Conservation (phyloP, 37 sponge, comb jelly and placozoan genomes). For the Cliona cf. orientalis region DNA sequence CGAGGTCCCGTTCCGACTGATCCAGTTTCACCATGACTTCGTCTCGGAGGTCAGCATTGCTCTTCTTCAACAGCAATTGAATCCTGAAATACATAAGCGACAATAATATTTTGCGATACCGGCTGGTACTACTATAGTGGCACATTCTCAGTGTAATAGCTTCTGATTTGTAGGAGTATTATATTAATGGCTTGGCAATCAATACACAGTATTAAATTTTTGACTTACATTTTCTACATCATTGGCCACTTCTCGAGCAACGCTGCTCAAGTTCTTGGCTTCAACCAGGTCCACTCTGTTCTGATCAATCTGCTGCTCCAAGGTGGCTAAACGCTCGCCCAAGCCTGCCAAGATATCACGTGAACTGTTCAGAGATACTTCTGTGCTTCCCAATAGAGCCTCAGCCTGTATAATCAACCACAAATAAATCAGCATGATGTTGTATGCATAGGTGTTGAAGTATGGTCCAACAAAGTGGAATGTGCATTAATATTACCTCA, state of each 20-base stretch:
- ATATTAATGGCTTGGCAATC: too few relatives aligned
- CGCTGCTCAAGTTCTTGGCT: neutral
- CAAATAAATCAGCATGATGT: too few relatives aligned
- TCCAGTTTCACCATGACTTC: neutral
- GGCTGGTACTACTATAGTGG: neutral
- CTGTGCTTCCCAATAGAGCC: neutral
- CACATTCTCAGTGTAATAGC: too few relatives aligned
- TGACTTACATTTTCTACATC: constrained; percentile 6
- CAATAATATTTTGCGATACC: neutral
- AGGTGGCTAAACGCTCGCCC: neutral
- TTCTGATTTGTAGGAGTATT: too few relatives aligned
- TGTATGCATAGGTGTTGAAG: too few relatives aligned
- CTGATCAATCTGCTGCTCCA: neutral
- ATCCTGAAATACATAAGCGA: neutral
- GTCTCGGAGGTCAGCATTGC: neutral
- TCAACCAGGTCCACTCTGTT: constrained; percentile 9
- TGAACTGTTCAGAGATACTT: neutral
- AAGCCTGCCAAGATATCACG: neutral
- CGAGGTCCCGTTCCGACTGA: constrained; percentile 19
- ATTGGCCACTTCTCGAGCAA: neutral
- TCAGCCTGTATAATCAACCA: too few relatives aligned
- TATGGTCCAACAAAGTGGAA: too few relatives aligned
- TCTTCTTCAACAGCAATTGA: neutral
- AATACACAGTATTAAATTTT: too few relatives aligned
- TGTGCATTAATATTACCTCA: too few relatives aligned